Conservation (phyloP, 2,113 vertebrate genomes). For the Lontra canadensis region DNA sequence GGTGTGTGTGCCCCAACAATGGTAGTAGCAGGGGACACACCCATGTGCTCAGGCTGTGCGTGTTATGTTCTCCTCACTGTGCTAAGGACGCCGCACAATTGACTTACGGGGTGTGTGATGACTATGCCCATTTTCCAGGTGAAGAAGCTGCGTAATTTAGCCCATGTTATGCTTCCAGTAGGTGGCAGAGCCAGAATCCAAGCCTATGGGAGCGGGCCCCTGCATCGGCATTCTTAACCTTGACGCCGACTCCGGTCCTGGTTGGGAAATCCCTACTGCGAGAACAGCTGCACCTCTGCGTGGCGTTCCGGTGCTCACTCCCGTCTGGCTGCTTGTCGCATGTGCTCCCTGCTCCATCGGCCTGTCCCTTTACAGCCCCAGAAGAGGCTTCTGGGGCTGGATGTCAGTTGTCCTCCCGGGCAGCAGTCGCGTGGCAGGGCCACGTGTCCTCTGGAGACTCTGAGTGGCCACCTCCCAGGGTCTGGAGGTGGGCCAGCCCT, state of each 20-base stretch:
- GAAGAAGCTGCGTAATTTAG: background rate
- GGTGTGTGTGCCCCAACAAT: background rate
- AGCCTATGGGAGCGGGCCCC: fast-evolving
- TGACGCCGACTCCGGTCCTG: background rate
- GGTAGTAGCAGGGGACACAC: fast-evolving
- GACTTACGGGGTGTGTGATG: fast-evolving
- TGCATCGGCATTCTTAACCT: fast-evolving
- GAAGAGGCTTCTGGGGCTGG: fast-evolving
- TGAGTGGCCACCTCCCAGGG: background rate
- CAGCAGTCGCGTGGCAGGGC: no score
- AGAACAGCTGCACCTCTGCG: fast-evolving
- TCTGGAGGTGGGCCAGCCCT: background rate
- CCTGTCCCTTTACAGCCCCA: background rate
- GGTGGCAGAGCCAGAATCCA: background rate
- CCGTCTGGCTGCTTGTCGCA: background rate
- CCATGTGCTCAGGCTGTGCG: fast-evolving
- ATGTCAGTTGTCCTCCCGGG: fast-evolving
- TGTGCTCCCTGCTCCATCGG: no score
- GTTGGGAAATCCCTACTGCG: fast-evolving
- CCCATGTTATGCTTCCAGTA: background rate
- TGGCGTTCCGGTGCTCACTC: fast-evolving
- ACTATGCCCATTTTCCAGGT: background rate
- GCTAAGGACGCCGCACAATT: fast-evolving
- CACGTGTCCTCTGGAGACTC: background rate
- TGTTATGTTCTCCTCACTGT: background rate